These are phyloP conservation scores for Trichonephila inaurata DNA, from an alignment of 1,140 invertebrate genomes.

Conservation along the genomic window DNA sequence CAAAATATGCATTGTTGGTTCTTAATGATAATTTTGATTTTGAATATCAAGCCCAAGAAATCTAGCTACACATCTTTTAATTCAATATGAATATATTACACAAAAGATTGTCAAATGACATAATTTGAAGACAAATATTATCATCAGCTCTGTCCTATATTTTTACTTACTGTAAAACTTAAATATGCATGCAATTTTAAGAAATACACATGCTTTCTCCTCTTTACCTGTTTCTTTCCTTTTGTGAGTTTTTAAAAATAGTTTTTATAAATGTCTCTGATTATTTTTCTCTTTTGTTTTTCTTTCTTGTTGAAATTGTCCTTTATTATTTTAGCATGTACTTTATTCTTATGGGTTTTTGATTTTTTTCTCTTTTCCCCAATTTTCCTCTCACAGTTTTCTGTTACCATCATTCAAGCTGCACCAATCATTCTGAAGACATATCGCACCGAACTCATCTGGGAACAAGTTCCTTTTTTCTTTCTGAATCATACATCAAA, in stretches of 20 bases:
- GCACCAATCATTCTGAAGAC: slow-evolving; percentile 86
- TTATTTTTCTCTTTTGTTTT: slow-evolving; percentile 49
- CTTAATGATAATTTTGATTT: too few relatives aligned
- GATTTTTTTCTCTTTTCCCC: slow-evolving; percentile 69
- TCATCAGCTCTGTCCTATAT: neutral
- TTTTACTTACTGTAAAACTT: neutral
- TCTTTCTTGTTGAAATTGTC: too few relatives aligned
- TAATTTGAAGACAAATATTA: too few relatives aligned
- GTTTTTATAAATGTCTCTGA: slow-evolving; percentile 11
- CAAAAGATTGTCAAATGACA: too few relatives aligned
- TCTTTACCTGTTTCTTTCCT: neutral
- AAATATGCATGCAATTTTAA: neutral
- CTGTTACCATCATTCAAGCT: slow-evolving; percentile 76
- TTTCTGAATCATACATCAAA: slow-evolving; percentile 8
- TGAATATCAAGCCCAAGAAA: too few relatives aligned
- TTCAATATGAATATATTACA: too few relatives aligned
- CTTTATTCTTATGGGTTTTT: slow-evolving; percentile 68
- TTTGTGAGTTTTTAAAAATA: neutral
- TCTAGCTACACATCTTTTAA: too few relatives aligned
- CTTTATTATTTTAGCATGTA: slow-evolving; percentile 70
- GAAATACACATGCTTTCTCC: neutral
- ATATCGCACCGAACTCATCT: slow-evolving; percentile 89
- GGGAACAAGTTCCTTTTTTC: slow-evolving; percentile 78
- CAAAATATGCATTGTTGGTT: too few relatives aligned
- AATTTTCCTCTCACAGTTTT: slow-evolving; percentile 71